Evolutionary conservation across 2,888 invertebrate genomes (phyloP).

Genomic region (Azorinus chamasolen): DNA sequence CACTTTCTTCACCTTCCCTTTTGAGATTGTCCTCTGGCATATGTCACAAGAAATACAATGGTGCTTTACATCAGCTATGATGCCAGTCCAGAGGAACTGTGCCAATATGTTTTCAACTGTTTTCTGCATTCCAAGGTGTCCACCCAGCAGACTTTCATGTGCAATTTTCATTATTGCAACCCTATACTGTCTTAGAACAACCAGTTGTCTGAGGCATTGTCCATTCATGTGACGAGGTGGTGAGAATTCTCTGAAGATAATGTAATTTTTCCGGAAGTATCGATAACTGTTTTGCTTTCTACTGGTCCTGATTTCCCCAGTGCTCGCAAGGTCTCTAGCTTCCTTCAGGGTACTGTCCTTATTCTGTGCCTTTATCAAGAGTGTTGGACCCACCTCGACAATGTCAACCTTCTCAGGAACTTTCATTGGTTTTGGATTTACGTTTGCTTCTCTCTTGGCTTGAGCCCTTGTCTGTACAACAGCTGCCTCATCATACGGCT

Average conservation of each 20-base stretch:
- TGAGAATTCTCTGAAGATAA: slow-evolving; percentile 1
- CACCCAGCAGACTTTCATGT: slow-evolving; percentile 9
- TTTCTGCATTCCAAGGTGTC: slow-evolving; percentile 15
- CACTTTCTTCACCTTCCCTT: slow-evolving; percentile 10
- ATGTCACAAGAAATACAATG: slow-evolving; percentile 11
- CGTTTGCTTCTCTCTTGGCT: too few relatives aligned
- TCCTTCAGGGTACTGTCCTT: too few relatives aligned
- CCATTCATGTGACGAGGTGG: neutral
- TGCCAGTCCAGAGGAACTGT: slow-evolving; percentile 12
- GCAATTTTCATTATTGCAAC: neutral
- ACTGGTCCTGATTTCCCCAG: too few relatives aligned
- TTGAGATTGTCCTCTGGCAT: slow-evolving; percentile 11
- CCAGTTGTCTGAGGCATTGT: neutral
- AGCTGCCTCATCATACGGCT: too few relatives aligned
- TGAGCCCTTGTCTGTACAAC: too few relatives aligned
- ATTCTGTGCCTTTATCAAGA: too few relatives aligned
- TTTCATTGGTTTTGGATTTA: too few relatives aligned
- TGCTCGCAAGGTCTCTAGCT: too few relatives aligned
- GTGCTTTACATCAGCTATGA: neutral
- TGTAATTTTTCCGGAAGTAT: too few relatives aligned
- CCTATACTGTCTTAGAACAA: slow-evolving; percentile 1
- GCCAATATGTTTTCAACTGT: slow-evolving; percentile 5
- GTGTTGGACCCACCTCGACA: too few relatives aligned
- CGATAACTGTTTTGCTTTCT: too few relatives aligned
- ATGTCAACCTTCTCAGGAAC: too few relatives aligned